Evolutionary conservation across 2,113 vertebrate species (phyloP).

Genomic region (Channa argus): DNA sequence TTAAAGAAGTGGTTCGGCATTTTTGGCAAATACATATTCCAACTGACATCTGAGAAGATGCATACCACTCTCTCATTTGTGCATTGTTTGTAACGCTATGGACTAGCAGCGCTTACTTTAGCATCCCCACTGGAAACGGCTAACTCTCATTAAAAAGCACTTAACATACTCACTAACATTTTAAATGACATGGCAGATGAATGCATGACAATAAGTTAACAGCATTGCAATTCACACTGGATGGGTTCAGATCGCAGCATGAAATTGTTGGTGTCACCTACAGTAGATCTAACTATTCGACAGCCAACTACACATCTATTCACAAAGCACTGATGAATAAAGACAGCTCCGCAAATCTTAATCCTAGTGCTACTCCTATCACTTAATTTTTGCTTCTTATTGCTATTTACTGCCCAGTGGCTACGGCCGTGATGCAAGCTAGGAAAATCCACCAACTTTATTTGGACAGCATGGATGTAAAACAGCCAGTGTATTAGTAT

Average conservation of each 20-base stretch:
- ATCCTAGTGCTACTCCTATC: not conserved
- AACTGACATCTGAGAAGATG: no score
- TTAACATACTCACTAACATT: no score
- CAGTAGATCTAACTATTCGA: not conserved
- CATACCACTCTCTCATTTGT: no score
- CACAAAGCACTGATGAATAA: not conserved
- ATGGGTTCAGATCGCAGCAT: not conserved
- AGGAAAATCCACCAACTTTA: slow-evolving; percentile 13
- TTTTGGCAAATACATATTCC: no score
- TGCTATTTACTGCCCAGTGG: slow-evolving; percentile 21
- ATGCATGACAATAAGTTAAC: not conserved
- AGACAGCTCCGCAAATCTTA: slow-evolving; percentile 16
- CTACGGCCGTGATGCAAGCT: slow-evolving; percentile 15
- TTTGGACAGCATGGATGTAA: slow-evolving; percentile 15
- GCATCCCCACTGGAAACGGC: no score
- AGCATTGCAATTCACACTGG: not conserved
- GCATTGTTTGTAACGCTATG: no score
- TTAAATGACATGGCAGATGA: no score
- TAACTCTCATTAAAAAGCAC: no score
- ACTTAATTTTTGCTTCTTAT: slow-evolving; percentile 7
- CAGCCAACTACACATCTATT: not conserved
- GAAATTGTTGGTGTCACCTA: slow-evolving; percentile 6
- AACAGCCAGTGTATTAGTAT: not conserved
- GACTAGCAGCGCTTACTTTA: no score
- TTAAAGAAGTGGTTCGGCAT: not conserved